A percentile compares a stretch with the other conserved stretches of the same genome.
Evolutionary conservation across 2,888 invertebrate species (phyloP).

Genomic region (Amblyjoppa fuscipennis): DNA sequence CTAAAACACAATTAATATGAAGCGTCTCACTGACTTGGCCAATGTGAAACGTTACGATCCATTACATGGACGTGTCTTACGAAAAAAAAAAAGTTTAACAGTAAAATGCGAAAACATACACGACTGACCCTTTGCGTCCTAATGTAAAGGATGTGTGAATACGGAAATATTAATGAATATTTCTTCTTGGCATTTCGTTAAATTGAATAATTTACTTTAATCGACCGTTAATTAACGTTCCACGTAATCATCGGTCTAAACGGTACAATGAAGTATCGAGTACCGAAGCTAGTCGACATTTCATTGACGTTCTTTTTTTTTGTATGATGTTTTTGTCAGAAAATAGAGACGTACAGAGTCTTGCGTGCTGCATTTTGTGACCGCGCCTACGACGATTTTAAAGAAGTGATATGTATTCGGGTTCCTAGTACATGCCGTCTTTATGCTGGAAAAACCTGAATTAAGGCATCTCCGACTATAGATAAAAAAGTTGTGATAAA

Average conservation of each 20-base stretch:
- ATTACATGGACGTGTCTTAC: conserved; percentile 4
- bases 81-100: not conserved
- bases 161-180: not conserved
- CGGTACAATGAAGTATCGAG: conserved; percentile 46
- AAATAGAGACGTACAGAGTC: conserved; percentile 16
- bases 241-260: conserved; percentile 10
- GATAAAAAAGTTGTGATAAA: conserved; percentile 64
- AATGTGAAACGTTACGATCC: not conserved
- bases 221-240: conserved; percentile 36
- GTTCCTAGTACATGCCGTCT: conserved; percentile 48
- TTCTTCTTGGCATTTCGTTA: conserved; percentile 29
- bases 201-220: conserved; percentile 8
- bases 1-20: not conserved
- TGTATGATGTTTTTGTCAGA: conserved; percentile 17
- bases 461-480: conserved; percentile 68
- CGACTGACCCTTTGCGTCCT: conserved; percentile 9
- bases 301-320: conserved; percentile 24
- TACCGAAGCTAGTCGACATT: conserved; percentile 34
- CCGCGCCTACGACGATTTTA: conserved; percentile 8
- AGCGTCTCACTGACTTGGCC: not conserved
- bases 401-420: conserved; percentile 71
- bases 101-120: conserved; percentile 26
- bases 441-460: conserved; percentile 63
- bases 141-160: conserved; percentile 8
- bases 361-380: not conserved